Conservation (phyloP, 2,888 invertebrate species). For the Tupiocoris notatus region DNA sequence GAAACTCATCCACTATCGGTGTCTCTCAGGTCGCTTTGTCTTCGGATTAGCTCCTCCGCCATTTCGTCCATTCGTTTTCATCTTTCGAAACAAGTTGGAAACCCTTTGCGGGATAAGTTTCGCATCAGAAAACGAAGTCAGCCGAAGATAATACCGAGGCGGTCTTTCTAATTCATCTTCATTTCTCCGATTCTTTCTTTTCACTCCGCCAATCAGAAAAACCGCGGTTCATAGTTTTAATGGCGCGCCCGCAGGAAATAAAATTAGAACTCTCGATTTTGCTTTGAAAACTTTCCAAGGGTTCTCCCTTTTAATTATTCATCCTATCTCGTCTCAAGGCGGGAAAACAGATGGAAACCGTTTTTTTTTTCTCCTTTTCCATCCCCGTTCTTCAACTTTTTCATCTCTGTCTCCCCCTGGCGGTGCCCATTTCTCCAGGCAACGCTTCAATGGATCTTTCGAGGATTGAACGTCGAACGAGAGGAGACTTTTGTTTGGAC, state of each 20-base stretch:
- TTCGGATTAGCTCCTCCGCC: too few relatives aligned
- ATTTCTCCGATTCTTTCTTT: neutral
- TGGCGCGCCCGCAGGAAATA: neutral
- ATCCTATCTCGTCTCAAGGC: neutral
- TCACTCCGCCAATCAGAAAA: neutral
- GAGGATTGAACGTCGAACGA: neutral
- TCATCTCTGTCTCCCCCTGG: neutral
- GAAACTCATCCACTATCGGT: too few relatives aligned
- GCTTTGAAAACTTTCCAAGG: constrained; percentile 3
- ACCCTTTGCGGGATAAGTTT: too few relatives aligned
- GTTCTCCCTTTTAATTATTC: neutral
- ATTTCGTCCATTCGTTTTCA: too few relatives aligned
- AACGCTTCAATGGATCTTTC: constrained; percentile 25
- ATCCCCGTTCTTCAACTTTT: neutral
- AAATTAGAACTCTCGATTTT: neutral
- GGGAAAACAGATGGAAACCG: neutral
- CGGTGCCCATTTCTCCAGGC: neutral
- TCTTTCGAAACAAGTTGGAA: too few relatives aligned
- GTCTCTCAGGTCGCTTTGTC: too few relatives aligned
- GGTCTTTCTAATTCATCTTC: neutral
- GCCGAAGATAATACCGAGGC: neutral
- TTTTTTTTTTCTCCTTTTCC: neutral
- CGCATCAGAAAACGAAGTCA: too few relatives aligned
- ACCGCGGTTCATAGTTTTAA: neutral
- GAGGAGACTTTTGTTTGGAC: constrained; percentile 31